Conservation (phyloP, 2,113 vertebrate species). For the Actinemys pallida region DNA sequence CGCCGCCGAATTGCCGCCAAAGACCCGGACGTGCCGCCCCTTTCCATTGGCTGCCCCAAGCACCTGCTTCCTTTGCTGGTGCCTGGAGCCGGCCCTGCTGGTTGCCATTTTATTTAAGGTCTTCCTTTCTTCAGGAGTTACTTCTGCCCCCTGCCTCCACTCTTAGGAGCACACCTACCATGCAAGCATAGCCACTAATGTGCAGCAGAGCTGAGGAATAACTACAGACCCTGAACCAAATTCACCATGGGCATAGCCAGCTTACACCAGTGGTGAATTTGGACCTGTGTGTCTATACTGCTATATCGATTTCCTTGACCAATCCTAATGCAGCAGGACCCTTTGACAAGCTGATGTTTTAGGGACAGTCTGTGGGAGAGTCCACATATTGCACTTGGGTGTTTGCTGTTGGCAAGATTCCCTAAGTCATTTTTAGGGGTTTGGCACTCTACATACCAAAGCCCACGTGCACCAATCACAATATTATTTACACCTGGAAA, state of each 20-base stretch:
- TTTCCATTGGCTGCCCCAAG: too few relatives aligned
- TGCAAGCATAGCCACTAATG: too few relatives aligned
- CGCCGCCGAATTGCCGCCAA: too few relatives aligned
- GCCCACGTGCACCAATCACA: too few relatives aligned
- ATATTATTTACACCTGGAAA: too few relatives aligned
- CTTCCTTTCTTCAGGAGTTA: not conserved
- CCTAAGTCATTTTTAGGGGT: not conserved
- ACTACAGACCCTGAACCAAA: not conserved
- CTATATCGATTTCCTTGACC: not conserved
- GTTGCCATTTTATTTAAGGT: not conserved
- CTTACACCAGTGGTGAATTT: not conserved
- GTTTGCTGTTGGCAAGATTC: too few relatives aligned
- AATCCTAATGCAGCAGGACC: not conserved
- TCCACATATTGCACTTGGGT: rapidly evolving
- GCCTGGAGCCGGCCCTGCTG: not conserved
- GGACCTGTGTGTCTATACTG: not conserved
- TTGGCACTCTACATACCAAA: too few relatives aligned
- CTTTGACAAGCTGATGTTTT: not conserved
- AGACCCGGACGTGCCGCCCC: too few relatives aligned
- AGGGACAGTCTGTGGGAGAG: not conserved
- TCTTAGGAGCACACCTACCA: not conserved
- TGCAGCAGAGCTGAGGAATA: not conserved
- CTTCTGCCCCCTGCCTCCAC: not conserved
- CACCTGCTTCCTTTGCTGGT: too few relatives aligned
- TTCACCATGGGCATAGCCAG: not conserved